These are phyloP conservation scores for Symphodus melops DNA, from an alignment of 2,113 vertebrate genomes.

Conservation along the genomic window DNA sequence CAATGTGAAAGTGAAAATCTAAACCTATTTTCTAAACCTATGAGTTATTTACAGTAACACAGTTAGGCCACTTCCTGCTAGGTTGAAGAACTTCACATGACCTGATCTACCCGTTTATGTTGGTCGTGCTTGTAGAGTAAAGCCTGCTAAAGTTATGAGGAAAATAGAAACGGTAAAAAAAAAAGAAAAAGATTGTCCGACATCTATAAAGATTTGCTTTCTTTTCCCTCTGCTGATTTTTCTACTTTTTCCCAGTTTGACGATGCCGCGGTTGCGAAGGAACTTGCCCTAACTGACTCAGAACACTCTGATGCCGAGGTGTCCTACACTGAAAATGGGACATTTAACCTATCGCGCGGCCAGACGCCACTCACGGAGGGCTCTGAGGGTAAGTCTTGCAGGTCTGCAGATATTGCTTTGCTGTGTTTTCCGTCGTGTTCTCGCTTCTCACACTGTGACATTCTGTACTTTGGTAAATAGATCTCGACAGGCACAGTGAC, in stretches of 20 bases:
- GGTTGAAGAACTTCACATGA: constrained; percentile 25
- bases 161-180: not conserved
- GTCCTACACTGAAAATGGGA: constrained; percentile 94
- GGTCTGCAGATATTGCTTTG: not conserved
- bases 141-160: not conserved
- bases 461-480: constrained; percentile 71
- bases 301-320: constrained; percentile 96
- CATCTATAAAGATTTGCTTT: not conserved
- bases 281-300: constrained; percentile 91
- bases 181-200: not conserved
- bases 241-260: constrained; percentile 86
- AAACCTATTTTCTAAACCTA: no score
- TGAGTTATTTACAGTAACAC: not conserved
- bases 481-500: constrained; percentile 94
- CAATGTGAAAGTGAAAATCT: not conserved
- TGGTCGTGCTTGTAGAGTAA: not conserved
- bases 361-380: constrained; percentile 95
- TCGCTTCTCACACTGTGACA: not conserved
- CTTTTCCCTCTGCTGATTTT: not conserved
- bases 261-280: constrained; percentile 89
- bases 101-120: not conserved
- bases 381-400: constrained; percentile 88
- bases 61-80: constrained; percentile 39
- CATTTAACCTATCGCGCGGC: constrained; percentile 94
- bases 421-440: not conserved